Base-by-base conservation (phyloP, 2,113 vertebrate genomes). In the Bothrops jararaca region DNA sequence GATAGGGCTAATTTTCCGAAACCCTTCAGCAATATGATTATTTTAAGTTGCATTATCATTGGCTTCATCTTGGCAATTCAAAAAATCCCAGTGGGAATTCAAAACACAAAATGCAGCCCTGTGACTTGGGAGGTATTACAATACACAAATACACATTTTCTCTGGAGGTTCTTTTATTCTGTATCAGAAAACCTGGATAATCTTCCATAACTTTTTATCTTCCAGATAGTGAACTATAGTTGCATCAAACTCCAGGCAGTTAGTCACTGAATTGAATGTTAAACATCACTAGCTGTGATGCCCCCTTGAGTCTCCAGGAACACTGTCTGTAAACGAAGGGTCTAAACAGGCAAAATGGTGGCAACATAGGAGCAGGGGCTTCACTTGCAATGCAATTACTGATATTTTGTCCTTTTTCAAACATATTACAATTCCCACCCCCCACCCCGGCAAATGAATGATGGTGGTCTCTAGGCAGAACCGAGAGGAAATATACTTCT, bases 1-100 rank as follows among this genome's bases (percentile, higher is more conserved):
- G 53, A 23, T 12, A 34, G 39, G 34, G 89, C 89, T 89, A 94
- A 94, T 91, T 39, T 57, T 89, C 92, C 86, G n/a, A 93, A 94
- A 88, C 53, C 0, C 0, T 96, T 96, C 90, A 94, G 80, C 52
- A 94, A 94, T 95, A 95, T 93, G 91, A 86, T 74, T 39, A 39
- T 42, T 92, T 94, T 85, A 94, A 93, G 34, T 93, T 94, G 95
- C 94, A 10, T 89, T 56, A 89, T 92, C 85, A 93, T 89, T 90
- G 92, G 86, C 87, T 64, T 90, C 34, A 85, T n/a, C 92, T 85
- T 94, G 74, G 92, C 52, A 88, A 29, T 34, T 91, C 86, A 91
- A 54, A 53, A 1, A 0, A 92, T 69, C 89, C 58, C 50, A 91
- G 90, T 8, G 29, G 8, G 60, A 88, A 95, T 45, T 85, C 12